phyloP scores from a whole-genome alignment of 1,140 invertebrate species.

The Coptotermes formosanus region DNA sequence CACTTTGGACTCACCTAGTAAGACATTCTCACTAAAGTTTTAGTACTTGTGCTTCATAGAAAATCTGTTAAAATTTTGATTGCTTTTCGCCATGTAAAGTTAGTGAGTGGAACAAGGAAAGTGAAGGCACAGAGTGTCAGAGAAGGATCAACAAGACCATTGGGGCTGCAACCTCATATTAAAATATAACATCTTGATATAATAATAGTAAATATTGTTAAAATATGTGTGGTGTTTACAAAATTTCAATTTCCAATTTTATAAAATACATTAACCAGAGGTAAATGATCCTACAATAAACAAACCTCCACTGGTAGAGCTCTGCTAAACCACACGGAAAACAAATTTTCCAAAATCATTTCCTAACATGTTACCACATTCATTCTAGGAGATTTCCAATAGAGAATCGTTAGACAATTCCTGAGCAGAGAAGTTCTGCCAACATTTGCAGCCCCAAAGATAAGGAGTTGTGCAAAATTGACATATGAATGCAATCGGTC shows the following conservation, averaged over 20 bases:
- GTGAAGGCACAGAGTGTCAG: constrained; percentile 34
- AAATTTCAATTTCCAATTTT: constrained; percentile 13
- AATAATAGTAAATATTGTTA: constrained; percentile 14
- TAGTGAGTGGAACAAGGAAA: constrained; percentile 31
- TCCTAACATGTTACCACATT: not conserved
- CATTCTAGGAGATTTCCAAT: not conserved
- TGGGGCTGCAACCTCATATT: constrained; percentile 28
- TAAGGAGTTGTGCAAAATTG: constrained; percentile 29
- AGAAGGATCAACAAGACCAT: constrained; percentile 30
- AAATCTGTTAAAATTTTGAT: constrained; percentile 33
- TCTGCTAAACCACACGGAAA: not conserved
- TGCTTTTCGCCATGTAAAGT: constrained; percentile 34
- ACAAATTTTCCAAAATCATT: constrained; percentile 8
- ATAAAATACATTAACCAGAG: constrained; percentile 19
- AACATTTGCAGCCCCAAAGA: constrained; percentile 30
- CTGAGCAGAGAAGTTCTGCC: not conserved
- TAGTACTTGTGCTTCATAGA: constrained; percentile 36
- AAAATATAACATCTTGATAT: constrained; percentile 14
- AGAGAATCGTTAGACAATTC: not conserved
- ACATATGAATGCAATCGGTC: constrained; percentile 29
- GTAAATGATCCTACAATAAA: not conserved
- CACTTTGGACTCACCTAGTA: constrained; percentile 31
- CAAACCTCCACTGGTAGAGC: constrained; percentile 13
- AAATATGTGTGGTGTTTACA: constrained; percentile 5
- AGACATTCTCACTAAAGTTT: constrained; percentile 35